Conservation (phyloP, 2,113 vertebrate species). For the Nycticryphes semicollaris region DNA sequence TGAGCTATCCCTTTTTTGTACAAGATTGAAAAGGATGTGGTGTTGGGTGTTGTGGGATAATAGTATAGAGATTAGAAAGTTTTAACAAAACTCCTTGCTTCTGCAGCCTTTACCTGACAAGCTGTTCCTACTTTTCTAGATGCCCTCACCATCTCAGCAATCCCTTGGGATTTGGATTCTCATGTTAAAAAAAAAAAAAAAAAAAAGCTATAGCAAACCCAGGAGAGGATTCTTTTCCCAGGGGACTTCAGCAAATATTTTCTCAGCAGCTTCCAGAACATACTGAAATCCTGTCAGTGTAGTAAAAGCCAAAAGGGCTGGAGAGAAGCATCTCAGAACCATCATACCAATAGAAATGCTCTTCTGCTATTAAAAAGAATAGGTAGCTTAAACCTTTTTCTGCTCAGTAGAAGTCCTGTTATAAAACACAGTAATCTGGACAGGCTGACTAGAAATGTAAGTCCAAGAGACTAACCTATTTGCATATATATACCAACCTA, state of each 20-base stretch:
- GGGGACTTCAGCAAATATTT: not conserved
- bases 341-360: not conserved
- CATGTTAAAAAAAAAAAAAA: not conserved
- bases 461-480: not conserved
- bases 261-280: not conserved
- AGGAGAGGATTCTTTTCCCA: not conserved
- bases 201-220: not conserved
- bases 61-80: not conserved
- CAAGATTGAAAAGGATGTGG: not conserved
- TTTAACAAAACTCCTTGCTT: not conserved
- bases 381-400: not conserved
- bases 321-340: not conserved
- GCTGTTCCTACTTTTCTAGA: not conserved
- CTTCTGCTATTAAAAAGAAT: not conserved
- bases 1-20: not conserved
- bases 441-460: not conserved
- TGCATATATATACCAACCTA: not conserved
- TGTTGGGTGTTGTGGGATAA: not conserved
- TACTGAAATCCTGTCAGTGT: not conserved
- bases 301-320: not conserved
- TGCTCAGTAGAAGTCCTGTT: not conserved
- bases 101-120: not conserved
- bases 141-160: not conserved
- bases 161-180: not conserved
- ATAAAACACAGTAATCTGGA: not conserved